phyloP scores from a whole-genome alignment of 2,113 vertebrate species.

The Ptychochromis oligacanthus region DNA sequence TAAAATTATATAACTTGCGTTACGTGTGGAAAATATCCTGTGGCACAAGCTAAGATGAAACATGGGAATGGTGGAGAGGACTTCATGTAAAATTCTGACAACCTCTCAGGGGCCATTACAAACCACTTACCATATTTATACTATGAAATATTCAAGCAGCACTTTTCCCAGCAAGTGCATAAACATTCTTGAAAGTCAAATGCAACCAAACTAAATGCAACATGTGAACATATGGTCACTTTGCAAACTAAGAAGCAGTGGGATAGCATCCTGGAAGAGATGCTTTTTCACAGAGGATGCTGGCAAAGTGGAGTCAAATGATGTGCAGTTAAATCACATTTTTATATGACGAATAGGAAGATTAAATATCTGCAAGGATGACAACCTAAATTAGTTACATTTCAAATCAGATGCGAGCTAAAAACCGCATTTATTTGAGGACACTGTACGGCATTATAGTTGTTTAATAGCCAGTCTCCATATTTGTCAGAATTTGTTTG shows the following conservation, averaged over 20 bases:
- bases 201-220: slow-evolving; percentile 45
- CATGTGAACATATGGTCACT: slow-evolving; percentile 40
- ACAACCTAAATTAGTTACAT: slow-evolving; percentile 7
- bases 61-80: slow-evolving; percentile 21
- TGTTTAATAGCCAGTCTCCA: background rate
- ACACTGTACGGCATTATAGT: background rate
- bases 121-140: slow-evolving; percentile 74
- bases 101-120: slow-evolving; percentile 63
- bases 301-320: background rate
- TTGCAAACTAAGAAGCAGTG: slow-evolving; percentile 11
- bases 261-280: background rate
- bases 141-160: slow-evolving; percentile 73
- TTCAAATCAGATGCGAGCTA: background rate
- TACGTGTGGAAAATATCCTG: slow-evolving; percentile 11
- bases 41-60: slow-evolving; percentile 16
- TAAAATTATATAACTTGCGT: background rate
- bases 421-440: background rate
- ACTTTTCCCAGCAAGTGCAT: slow-evolving; percentile 56
- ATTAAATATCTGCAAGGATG: background rate
- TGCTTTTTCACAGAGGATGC: background rate
- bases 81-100: slow-evolving; percentile 47
- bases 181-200: slow-evolving; percentile 35
- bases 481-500: slow-evolving; percentile 15
- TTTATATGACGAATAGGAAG: background rate
- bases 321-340: background rate